A percentile compares a stretch with the other conserved stretches of the same genome.
These are phyloP conservation scores for Nymphicus hollandicus DNA, from an alignment of 2,113 vertebrate species.

Conservation along the genomic window DNA sequence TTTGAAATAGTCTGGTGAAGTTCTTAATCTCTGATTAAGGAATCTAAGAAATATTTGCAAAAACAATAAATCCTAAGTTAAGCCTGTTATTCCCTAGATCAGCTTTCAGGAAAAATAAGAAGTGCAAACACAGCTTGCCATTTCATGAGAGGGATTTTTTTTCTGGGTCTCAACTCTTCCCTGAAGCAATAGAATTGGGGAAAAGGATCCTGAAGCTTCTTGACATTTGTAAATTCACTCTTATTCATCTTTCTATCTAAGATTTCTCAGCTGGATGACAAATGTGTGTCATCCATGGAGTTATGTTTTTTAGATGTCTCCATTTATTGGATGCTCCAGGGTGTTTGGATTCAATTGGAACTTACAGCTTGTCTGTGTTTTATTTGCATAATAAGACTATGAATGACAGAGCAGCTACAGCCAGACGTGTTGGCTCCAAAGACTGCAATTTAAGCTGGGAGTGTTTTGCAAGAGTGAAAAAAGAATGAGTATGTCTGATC, in stretches of 20 bases:
- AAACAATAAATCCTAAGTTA: neutral
- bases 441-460: conserved; percentile 76
- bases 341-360: conserved; percentile 70
- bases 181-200: conserved; percentile 27
- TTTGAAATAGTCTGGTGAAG: neutral
- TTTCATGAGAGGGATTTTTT: neutral
- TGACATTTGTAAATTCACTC: conserved; percentile 47
- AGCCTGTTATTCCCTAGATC: neutral
- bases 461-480: conserved; percentile 67
- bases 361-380: conserved; percentile 73
- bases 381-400: conserved; percentile 79
- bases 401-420: conserved; percentile 75
- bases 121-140: conserved; percentile 3
- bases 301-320: conserved; percentile 47
- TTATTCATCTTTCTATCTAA: conserved; percentile 33
- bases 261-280: conserved; percentile 63
- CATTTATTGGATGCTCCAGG: conserved; percentile 62
- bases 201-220: conserved; percentile 18
- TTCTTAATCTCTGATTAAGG: neutral
- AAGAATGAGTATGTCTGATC: neutral
- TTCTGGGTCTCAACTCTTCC: neutral
- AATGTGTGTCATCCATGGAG: conserved; percentile 42
- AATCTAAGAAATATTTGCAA: neutral
- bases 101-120: neutral
- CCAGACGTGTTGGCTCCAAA: conserved; percentile 78